A percentile compares a stretch with the other conserved stretches of the same genome.
Evolutionary conservation across 2,888 invertebrate genomes (phyloP).

Genomic region (Agrilus biguttatus): DNA sequence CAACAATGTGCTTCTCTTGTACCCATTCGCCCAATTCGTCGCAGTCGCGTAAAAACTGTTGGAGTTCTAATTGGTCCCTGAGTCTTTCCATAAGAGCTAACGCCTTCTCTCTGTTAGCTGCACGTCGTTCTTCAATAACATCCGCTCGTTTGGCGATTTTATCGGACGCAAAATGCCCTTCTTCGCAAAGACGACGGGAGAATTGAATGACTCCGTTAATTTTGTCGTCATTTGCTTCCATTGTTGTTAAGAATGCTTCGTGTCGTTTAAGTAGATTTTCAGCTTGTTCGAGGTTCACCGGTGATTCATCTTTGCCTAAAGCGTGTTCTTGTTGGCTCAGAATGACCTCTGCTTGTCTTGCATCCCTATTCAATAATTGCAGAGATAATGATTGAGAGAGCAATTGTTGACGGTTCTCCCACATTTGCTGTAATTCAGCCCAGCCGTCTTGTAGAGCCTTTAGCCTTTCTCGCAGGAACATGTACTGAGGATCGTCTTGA

Average conservation of each 20-base stretch:
- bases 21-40: constrained; percentile 98
- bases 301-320: constrained; percentile 91
- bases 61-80: constrained; percentile 86
- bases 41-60: constrained; percentile 91
- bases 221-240: constrained; percentile 99
- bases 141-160: constrained; percentile 95
- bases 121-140: constrained; percentile 79
- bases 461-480: constrained; percentile 96
- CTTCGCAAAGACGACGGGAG: constrained; percentile 74
- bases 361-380: constrained; percentile 92
- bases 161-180: constrained; percentile 83
- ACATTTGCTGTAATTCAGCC: constrained; percentile 99
- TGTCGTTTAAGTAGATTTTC: constrained; percentile 95
- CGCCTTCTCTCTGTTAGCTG: constrained; percentile 83
- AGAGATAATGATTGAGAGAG: constrained; percentile 89
- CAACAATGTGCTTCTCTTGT: constrained; percentile 95
- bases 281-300: constrained; percentile 87
- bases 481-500: constrained; percentile 96
- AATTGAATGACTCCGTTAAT: constrained; percentile 93
- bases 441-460: constrained; percentile 98
- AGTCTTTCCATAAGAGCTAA: constrained; percentile 82
- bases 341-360: constrained; percentile 93
- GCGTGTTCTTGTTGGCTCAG: constrained; percentile 97
- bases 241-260: constrained; percentile 97
- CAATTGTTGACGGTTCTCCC: constrained; percentile 94